These are phyloP conservation scores for Platygyra sinensis DNA, from an alignment of 64 coral and sea anemone species.

Conservation along the genomic window DNA sequence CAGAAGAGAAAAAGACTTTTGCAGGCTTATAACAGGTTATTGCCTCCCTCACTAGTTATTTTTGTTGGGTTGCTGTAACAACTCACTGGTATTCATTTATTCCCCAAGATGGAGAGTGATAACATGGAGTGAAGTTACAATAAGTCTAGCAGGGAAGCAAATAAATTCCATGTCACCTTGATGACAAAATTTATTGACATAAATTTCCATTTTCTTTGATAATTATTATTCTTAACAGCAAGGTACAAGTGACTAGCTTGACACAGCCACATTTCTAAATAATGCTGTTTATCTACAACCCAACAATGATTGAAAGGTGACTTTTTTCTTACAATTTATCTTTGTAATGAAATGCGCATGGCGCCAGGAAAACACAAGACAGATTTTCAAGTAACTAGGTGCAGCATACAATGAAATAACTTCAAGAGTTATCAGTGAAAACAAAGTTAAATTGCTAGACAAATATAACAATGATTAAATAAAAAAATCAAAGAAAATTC, in stretches of 20 bases:
- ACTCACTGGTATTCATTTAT: no score
- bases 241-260: not conserved
- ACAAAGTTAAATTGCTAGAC: not conserved
- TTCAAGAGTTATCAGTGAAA: not conserved
- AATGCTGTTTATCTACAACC: not conserved
- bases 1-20: no score
- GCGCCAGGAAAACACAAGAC: constrained; percentile 14
- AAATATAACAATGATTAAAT: no score
- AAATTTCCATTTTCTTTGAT: not conserved
- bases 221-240: not conserved
- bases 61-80: no score
- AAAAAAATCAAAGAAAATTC: no score
- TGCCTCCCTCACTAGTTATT: no score
- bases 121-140: no score
- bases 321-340: not conserved
- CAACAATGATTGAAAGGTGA: not conserved
- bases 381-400: not conserved
- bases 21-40: no score
- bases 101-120: no score
- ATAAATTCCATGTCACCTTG: not conserved
- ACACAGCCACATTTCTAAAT: not conserved
- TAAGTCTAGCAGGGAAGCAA: no score
- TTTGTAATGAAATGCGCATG: not conserved
- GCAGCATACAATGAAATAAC: not conserved
- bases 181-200: not conserved